Base-by-base conservation (phyloP, 2,888 invertebrate species). In the Eupeodes luniger region DNA sequence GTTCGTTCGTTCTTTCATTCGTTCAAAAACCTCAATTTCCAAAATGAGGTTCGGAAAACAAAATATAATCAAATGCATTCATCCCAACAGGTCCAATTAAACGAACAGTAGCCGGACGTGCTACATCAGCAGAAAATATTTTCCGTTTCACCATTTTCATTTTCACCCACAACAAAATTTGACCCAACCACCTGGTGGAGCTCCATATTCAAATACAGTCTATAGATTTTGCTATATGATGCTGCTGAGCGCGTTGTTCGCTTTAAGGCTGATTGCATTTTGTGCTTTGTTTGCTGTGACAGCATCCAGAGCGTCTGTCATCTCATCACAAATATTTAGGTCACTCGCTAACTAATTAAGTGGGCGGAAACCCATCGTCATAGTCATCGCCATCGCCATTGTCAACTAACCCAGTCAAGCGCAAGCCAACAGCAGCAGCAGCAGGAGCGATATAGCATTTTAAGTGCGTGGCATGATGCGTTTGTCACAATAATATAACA, bases 271-370 rank as follows among this genome's bases (percentile, higher is more conserved):
- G 79, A 80, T 83, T 83, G 70, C 79, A 76, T 82, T 76, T 40
- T 69, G 4, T n/a, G 66, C 5, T 51, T 40, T 40, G 40, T 40
- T 16, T 59, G 47, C 72, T 72, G 27, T 40, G 69, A 70, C 69
- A 55, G 40, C 69, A 70, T 55, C 69, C 69, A 55, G 61, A 34
- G 44, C 12, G 47, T 59, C 19, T 78, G 83, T 83, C 83, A 66
- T 72, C 81, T 59, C 77, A 27, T 59, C 66, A 74, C 49, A 47
- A 44, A 59, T 70, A 83, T 79, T 70, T 86, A 27, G 86, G 86
- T 86, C 82, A 86, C 47, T 75, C 64, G 79, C 79, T 55, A 47
- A 79, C 86, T 79, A 82, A 85, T 85, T 85, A 85, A 85, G 85
- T 79, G 75, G 74, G 78, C 75, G 78, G 78, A 69, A 75, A 78